A percentile compares a stretch with the other conserved stretches of the same genome.
phyloP scores from a whole-genome alignment of 2,797 vertebrate genomes.

The Eospalax fontanierii region DNA sequence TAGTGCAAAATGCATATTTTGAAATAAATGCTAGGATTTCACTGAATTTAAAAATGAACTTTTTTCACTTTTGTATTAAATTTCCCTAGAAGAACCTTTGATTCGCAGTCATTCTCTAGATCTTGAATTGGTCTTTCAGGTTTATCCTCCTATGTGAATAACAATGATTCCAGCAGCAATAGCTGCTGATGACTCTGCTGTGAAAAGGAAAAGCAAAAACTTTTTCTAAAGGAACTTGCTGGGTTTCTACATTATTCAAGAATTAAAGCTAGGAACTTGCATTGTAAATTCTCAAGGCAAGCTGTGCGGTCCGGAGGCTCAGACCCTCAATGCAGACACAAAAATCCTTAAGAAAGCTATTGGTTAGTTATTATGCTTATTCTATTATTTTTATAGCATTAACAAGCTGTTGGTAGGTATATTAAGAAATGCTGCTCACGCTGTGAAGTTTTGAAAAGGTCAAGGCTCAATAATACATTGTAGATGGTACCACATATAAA shows the following conservation, averaged over 20 bases:
- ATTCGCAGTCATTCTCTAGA: conserved; percentile 41
- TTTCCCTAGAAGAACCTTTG: not conserved
- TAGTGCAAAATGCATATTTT: not conserved
- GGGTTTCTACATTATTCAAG: conserved; percentile 45
- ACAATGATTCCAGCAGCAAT: conserved; percentile 4
- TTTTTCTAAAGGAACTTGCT: conserved; percentile 20
- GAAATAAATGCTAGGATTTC: conserved; percentile 20
- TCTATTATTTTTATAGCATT: conserved; percentile 49
- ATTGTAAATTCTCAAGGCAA: conserved; percentile 52
- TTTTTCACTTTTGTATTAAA: conserved; percentile 51
- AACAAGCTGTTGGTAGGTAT: not conserved
- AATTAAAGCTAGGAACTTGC: conserved; percentile 45
- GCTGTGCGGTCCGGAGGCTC: not conserved
- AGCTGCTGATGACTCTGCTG: not conserved
- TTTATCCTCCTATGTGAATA: not conserved
- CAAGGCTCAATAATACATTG: not conserved
- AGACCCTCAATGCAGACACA: not conserved
- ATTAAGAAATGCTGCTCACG: conserved; percentile 14
- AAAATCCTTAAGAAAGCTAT: conserved; percentile 45
- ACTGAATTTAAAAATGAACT: conserved; percentile 5
- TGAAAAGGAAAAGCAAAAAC: conserved; percentile 22
- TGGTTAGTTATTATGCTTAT: not conserved
- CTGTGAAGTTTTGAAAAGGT: conserved; percentile 37
- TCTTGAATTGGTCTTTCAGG: conserved; percentile 11
- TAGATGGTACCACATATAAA: not conserved